A percentile compares a stretch with the other conserved stretches of the same genome.
Evolutionary conservation across 1,140 invertebrate genomes (phyloP).

Genomic region (Drosophila sulfurigaster): DNA sequence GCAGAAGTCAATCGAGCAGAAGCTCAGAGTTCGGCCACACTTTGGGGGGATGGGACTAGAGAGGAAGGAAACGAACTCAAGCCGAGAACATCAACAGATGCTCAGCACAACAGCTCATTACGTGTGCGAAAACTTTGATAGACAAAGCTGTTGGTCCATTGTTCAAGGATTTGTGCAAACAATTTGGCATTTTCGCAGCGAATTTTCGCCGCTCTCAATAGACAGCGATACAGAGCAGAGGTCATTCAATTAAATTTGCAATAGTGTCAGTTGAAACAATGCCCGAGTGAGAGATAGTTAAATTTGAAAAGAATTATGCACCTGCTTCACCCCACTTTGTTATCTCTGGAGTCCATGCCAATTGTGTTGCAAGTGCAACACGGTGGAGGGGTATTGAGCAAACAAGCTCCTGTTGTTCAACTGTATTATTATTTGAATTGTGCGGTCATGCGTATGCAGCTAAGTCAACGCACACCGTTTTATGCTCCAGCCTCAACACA

Average conservation of each 20-base stretch:
- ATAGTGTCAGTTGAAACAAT: neutral
- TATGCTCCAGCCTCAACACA: neutral
- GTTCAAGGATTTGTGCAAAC: constrained; percentile 14
- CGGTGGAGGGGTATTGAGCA: neutral
- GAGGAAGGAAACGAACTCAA: neutral
- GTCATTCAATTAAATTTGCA: constrained; percentile 3
- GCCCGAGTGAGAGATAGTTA: neutral
- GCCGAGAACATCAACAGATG: constrained; percentile 29
- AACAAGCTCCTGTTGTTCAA: constrained; percentile 16
- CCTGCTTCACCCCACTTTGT: neutral
- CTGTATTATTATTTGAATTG: constrained; percentile 27
- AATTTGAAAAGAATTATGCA: neutral
- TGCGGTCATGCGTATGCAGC: constrained; percentile 9
- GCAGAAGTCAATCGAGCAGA: constrained; percentile 55
- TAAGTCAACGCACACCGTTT: constrained; percentile 7
- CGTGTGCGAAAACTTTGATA: constrained; percentile 56
- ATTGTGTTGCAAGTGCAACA: neutral
- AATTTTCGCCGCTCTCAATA: neutral
- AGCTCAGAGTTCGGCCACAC: constrained; percentile 27
- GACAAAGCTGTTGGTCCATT: constrained; percentile 31
- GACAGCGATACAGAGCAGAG: neutral
- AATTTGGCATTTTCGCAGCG: neutral
- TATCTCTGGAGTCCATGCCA: neutral
- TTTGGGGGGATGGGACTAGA: neutral
- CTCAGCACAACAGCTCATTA: constrained; percentile 42